Evolutionary conservation across 2,113 vertebrate genomes (phyloP).

Genomic region (Scatophagus argus): DNA sequence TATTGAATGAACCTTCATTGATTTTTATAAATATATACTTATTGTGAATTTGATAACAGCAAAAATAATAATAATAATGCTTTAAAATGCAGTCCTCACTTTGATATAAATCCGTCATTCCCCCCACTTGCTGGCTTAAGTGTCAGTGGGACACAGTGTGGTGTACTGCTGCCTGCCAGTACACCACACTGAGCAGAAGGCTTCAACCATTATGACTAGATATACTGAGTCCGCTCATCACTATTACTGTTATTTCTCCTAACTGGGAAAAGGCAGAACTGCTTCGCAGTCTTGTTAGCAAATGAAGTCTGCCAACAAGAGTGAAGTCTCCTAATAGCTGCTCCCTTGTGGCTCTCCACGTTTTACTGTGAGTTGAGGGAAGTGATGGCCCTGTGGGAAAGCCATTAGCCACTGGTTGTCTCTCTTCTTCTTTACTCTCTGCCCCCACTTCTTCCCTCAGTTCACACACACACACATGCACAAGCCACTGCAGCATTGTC

Average conservation of each 20-base stretch:
- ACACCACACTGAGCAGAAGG: not conserved
- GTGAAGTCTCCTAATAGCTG: constrained; percentile 48
- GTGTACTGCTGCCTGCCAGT: no score
- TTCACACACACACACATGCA: constrained; percentile 12
- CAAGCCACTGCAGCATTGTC: constrained; percentile 30
- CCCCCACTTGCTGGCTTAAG: not conserved
- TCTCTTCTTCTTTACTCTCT: constrained; percentile 27
- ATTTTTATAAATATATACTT: no score
- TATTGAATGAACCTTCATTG: no score
- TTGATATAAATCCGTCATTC: not conserved
- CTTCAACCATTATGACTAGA: not conserved
- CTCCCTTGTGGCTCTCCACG: constrained; percentile 33
- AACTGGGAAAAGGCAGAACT: not conserved
- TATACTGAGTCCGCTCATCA: not conserved
- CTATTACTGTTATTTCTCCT: not conserved
- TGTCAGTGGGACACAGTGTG: not conserved
- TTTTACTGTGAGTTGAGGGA: constrained; percentile 48
- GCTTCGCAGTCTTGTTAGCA: constrained; percentile 30
- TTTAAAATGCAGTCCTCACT: not conserved
- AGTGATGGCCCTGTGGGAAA: constrained; percentile 59
- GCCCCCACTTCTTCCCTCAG: constrained; percentile 2
- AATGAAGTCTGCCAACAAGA: constrained; percentile 35
- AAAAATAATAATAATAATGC: no score
- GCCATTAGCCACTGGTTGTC: constrained; percentile 62
- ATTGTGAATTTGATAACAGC: no score